Evolutionary conservation across 2,797 vertebrate species (phyloP), one percentile per base, ranked within the genome.

Genomic region (Myotis daubentonii): DNA sequence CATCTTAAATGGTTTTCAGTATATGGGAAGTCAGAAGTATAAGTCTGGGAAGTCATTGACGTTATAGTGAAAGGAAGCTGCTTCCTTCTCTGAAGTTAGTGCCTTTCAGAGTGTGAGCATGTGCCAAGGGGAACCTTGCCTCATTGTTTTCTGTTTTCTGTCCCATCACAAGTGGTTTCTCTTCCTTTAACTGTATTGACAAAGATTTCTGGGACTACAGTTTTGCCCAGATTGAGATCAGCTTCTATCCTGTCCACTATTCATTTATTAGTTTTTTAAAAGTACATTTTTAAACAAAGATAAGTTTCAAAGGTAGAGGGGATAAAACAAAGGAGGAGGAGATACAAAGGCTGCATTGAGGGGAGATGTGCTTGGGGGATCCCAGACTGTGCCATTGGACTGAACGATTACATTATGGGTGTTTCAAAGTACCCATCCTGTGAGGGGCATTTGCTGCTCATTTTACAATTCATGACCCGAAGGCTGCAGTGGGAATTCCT

Each of bases 21-120:
- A 72, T 89, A 62, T 70, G 57, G 62, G 53, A 90, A 78, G 25
- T 72, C 68, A 93, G 93, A 94, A 96, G 55, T 82, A 5, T 83
- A 83, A 30, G 15, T 84, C 23, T 72, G 49, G 76, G 68, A 91
- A 75, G 38, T 53, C 28, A 28, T 28, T 38, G 55, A 74, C 49
- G 1, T 30, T 74, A 15, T 33, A 33, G 53, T 25, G 25, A 74
- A 91, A 79, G 66, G 60, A 55, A 80, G 65, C 44, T 62, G 36
- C n/a, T 30, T 65, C 12, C n/a, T 47, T 78, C 12, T 36, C 41
- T 11, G 4, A 49, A 74, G 87, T n/a, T 49, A 38, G 30, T 81
- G 33, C 10, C 33, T 72, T 93, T 49, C 25, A 74, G 87, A 66
- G 70, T 36, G 7, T 36, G 60, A 53, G 16, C 47, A 33, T 82